A percentile compares a stretch with the other conserved stretches of the same genome.
Conservation (phyloP, 2,888 invertebrate species). For the Troides helena region DNA sequence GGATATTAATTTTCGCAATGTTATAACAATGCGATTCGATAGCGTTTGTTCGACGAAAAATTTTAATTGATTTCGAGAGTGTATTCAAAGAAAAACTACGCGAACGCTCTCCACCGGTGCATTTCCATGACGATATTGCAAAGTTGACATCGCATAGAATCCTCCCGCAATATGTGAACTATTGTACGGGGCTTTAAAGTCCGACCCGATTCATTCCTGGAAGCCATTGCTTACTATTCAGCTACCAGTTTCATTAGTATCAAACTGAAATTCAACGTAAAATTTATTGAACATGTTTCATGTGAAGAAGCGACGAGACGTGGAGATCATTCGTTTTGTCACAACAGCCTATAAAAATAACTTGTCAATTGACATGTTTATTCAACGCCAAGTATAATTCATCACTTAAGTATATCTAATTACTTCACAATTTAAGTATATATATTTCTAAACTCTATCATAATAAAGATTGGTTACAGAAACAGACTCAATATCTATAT, state of each 20-base stretch:
- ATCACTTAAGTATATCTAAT: too few species aligned
- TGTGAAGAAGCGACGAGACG: too few species aligned
- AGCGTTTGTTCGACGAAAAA: background rate
- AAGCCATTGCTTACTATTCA: slow-evolving; percentile 10
- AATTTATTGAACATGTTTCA: background rate
- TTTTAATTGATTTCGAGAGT: slow-evolving; percentile 1
- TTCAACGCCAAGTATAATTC: too few species aligned
- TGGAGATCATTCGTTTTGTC: too few species aligned
- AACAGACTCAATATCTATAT: too few species aligned
- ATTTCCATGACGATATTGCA: slow-evolving; percentile 3
- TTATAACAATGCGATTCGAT: background rate
- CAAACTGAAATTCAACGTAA: slow-evolving; percentile 7
- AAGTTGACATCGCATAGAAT: slow-evolving; percentile 3
- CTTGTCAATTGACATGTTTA: too few species aligned
- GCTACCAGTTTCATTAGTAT: slow-evolving; percentile 14
- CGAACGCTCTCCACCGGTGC: background rate
- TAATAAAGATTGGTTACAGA: too few species aligned
- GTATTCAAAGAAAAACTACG: background rate
- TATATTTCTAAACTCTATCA: too few species aligned
- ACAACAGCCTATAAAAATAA: too few species aligned
- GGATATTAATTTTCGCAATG: background rate
- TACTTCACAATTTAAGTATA: too few species aligned
- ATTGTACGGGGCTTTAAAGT: slow-evolving; percentile 11
- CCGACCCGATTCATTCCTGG: slow-evolving; percentile 5
- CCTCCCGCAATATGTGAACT: slow-evolving; percentile 2